Evolutionary conservation across 2,113 vertebrate species (phyloP).

Genomic region (Smithornis capensis): DNA sequence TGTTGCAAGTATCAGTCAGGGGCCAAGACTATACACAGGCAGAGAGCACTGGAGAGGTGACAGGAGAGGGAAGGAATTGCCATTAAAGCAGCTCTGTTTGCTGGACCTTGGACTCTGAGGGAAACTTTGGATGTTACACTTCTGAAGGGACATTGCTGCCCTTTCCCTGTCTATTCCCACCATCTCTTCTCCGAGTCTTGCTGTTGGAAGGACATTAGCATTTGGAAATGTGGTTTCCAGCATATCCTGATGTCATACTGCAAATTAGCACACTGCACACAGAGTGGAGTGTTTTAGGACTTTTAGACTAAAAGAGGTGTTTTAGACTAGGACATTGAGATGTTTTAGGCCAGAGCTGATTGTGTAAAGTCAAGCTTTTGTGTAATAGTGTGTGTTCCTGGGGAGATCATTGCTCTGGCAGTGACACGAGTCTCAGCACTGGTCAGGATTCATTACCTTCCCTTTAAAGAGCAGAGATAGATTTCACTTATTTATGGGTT

Average conservation of each 20-base stretch:
- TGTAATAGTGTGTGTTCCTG: background rate
- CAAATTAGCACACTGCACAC: background rate
- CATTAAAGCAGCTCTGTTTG: background rate
- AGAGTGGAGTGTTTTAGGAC: rapidly evolving
- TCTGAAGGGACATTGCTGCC: background rate
- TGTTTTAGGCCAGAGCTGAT: background rate
- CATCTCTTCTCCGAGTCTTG: background rate
- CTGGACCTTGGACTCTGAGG: background rate
- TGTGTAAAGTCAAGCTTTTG: background rate
- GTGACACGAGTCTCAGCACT: background rate
- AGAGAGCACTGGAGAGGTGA: background rate
- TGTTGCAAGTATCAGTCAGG: background rate
- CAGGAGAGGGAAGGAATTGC: background rate
- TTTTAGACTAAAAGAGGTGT: background rate
- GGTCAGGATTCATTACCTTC: background rate
- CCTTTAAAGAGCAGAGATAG: background rate
- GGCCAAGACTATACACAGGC: background rate
- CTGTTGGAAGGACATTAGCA: background rate
- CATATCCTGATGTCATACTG: background rate
- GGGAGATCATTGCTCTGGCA: background rate
- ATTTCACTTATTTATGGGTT: background rate
- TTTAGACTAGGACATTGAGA: background rate
- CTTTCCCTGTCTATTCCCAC: background rate
- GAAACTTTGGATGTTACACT: background rate
- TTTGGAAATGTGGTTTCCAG: background rate